These are phyloP conservation scores for Colius striatus DNA, from an alignment of 2,113 vertebrate genomes.

Conservation along the genomic window DNA sequence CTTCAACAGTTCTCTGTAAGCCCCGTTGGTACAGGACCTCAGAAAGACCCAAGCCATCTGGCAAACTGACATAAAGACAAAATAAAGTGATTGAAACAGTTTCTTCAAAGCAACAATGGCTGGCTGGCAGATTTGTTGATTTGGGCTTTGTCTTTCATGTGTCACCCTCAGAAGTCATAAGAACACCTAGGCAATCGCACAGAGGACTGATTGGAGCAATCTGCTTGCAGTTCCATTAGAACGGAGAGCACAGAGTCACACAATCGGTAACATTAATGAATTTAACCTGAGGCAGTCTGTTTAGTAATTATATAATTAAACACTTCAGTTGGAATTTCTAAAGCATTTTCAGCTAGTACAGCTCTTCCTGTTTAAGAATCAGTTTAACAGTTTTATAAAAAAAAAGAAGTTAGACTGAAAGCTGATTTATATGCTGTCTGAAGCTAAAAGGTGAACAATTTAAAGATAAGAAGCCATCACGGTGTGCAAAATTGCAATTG, in stretches of 20 bases:
- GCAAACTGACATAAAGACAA: conserved; percentile 91
- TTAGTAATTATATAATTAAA: conserved; percentile 79
- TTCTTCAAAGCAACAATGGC: conserved; percentile 88
- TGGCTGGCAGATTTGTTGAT: conserved; percentile 90
- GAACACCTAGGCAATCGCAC: conserved; percentile 92
- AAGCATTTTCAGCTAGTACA: conserved; percentile 35
- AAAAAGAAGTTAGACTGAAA: not conserved
- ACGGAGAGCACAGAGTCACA: conserved; percentile 52
- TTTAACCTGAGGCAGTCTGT: conserved; percentile 76
- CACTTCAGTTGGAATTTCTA: conserved; percentile 69
- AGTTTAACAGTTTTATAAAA: conserved; percentile 27
- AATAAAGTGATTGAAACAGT: conserved; percentile 92
- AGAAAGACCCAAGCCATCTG: conserved; percentile 95
- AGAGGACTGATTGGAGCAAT: conserved; percentile 77
- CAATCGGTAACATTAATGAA: conserved; percentile 66
- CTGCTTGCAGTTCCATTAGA: conserved; percentile 74
- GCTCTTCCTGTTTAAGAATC: conserved; percentile 11
- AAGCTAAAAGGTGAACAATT: conserved; percentile 43
- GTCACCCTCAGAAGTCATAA: conserved; percentile 86
- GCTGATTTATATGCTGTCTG: conserved; percentile 13
- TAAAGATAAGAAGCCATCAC: conserved; percentile 49
- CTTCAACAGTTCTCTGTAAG: conserved; percentile 85
- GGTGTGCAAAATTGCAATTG: conserved; percentile 38
- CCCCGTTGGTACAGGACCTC: conserved; percentile 90
- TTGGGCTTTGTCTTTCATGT: conserved; percentile 93